Evolutionary conservation across 2,888 invertebrate genomes (phyloP), one percentile per base, ranked within the genome.

Genomic region (Mimas tiliae): DNA sequence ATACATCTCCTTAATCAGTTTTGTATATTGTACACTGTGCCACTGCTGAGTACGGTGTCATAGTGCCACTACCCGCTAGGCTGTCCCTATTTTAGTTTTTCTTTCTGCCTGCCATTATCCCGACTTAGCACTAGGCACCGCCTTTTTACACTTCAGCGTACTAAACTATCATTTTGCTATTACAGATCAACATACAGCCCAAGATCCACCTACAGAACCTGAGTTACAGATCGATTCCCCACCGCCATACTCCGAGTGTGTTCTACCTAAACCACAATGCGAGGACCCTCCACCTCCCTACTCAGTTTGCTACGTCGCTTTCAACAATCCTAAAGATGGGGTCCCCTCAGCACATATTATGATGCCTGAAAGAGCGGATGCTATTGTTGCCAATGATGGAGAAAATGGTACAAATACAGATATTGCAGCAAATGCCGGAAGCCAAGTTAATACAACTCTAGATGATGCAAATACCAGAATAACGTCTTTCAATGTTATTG

Each of bases 201-300:
- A 42, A 2, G 50, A 58, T 7, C 6, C 16, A 19, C 55, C 65
- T 6, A 14, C 73, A 16, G 74, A 72, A n/a, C 65, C 68, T 1
- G 77, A 76, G 0, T 62, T 65, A 51, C 38, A 50, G 64, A 71
- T 67, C 7, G 88, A 88, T 64, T 70, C 78, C 0, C 91, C 91
- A 0, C 91, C 91, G 2, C 87, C 90, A 0, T 91, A 91, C 75
- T 83, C 84, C 1, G 85, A 78, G 64, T 85, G 85, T 72, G 72
- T 81, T 42, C 53, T 42, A 9, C 12, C 45, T 7, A 33, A 51
- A 16, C 53, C 66, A n/a, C 65, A 69, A 58, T 67, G 52, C 1
- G 89, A 88, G 27, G 88, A 89, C 16, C 85, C 88, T 0, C 91
- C 91, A 0, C 91, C 91, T 0, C 89, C 91, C 0, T 91, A 91